These are phyloP conservation scores for Brachirus orientalis DNA, from an alignment of 2,113 vertebrate genomes.

Conservation along the genomic window DNA sequence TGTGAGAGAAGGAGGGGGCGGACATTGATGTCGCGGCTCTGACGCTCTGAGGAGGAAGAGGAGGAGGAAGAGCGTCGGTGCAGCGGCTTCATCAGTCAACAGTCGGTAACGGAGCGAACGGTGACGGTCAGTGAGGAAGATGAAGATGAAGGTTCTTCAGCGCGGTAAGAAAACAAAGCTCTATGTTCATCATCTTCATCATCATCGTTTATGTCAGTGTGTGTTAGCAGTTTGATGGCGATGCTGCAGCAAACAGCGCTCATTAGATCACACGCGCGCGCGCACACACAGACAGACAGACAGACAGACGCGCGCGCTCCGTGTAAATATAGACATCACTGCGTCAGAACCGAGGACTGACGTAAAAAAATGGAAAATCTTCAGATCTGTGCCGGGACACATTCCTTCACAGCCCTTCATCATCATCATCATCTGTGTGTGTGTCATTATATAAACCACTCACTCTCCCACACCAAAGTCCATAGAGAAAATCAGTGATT, in stretches of 20 bases:
- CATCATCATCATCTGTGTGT: not conserved
- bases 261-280: not conserved
- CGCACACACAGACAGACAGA: not conserved
- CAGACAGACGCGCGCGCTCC: not conserved
- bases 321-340: slow-evolving; percentile 58
- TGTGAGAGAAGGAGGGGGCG: not conserved
- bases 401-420: slow-evolving; percentile 41
- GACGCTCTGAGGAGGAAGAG: slow-evolving; percentile 30
- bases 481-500: not conserved
- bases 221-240: slow-evolving; percentile 17
- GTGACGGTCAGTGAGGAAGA: slow-evolving; percentile 3
- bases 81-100: slow-evolving; percentile 39
- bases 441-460: not conserved
- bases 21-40: not conserved
- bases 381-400: not conserved
- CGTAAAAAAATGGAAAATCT: slow-evolving; percentile 17
- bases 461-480: too few species aligned
- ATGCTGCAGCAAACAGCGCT: slow-evolving; percentile 16
- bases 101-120: not conserved
- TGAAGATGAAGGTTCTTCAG: slow-evolving; percentile 25
- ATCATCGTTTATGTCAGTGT: slow-evolving; percentile 6
- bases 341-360: slow-evolving; percentile 58
- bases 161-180: slow-evolving; percentile 30
- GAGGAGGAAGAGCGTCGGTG: slow-evolving; percentile 42
- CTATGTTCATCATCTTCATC: not conserved